phyloP scores from a whole-genome alignment of 2,797 vertebrate species.

The Hoplostethus atlanticus region DNA sequence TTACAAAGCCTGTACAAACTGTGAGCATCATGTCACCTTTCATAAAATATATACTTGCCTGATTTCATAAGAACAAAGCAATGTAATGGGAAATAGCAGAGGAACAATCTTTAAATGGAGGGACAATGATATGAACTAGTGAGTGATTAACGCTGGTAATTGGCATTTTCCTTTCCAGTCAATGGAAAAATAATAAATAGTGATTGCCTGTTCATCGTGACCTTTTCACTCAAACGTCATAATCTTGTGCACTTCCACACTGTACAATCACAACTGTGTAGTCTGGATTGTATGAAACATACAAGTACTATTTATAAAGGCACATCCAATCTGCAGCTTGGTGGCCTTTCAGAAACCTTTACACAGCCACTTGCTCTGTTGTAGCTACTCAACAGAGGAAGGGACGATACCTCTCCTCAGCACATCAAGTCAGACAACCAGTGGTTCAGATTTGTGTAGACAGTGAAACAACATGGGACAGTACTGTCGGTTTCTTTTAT shows the following conservation, averaged over 20 bases:
- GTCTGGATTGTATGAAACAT: neutral
- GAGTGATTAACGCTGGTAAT: no score
- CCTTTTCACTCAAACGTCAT: neutral
- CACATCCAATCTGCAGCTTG: neutral
- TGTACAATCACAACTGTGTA: neutral
- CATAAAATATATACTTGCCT: no score
- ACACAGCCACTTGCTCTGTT: constrained; percentile 30
- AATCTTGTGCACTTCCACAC: neutral
- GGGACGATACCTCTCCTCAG: constrained; percentile 38
- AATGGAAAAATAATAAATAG: neutral
- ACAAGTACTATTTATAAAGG: neutral
- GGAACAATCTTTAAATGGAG: no score
- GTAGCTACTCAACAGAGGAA: constrained; percentile 18
- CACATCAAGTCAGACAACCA: constrained; percentile 43
- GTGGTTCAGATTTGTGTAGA: constrained; percentile 38
- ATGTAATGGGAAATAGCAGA: no score
- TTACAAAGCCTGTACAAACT: no score
- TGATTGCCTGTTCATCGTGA: neutral
- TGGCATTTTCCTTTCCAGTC: neutral
- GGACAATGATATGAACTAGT: no score
- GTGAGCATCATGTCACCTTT: no score
- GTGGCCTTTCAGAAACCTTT: neutral
- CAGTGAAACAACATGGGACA: constrained; percentile 35
- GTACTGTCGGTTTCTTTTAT: constrained; percentile 29
- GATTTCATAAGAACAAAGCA: no score